phyloP scores from a whole-genome alignment of 2,888 invertebrate genomes.

The Beris chalybata region DNA sequence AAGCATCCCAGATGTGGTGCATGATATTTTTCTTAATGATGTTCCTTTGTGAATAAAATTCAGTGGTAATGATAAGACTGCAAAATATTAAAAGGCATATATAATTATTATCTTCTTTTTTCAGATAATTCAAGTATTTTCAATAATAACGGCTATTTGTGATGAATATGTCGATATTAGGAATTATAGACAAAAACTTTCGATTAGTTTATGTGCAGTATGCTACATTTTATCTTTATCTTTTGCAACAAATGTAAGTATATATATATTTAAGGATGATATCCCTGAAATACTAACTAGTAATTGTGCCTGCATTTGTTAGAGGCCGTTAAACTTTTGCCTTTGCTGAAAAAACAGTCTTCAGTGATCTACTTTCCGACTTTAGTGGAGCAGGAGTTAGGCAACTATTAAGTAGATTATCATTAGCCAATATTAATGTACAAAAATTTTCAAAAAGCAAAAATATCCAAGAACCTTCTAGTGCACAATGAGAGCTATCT shows the following conservation, averaged over 20 bases:
- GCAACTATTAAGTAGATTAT: too few species aligned
- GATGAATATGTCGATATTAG: slow-evolving; percentile 15
- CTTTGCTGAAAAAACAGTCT: too few species aligned
- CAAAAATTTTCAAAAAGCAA: too few species aligned
- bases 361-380: too few species aligned
- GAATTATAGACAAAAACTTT: not conserved
- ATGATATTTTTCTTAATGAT: slow-evolving; percentile 76
- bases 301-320: too few species aligned
- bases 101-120: not conserved
- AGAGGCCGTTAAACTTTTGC: too few species aligned
- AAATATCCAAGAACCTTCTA: too few species aligned
- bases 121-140: slow-evolving; percentile 13
- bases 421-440: too few species aligned
- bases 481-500: too few species aligned
- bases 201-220: slow-evolving; percentile 2
- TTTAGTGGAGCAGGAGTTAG: too few species aligned
- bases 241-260: slow-evolving; percentile 18
- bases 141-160: slow-evolving; percentile 5
- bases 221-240: slow-evolving; percentile 3
- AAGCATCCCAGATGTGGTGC: slow-evolving; percentile 74
- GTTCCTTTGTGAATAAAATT: slow-evolving; percentile 63
- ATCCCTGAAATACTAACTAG: too few species aligned
- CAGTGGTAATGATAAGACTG: not conserved
- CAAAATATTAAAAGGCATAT: too few species aligned
- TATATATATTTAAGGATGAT: not conserved